Evolutionary conservation across 2,797 vertebrate genomes (phyloP).

Genomic region (Smutsia gigantea): DNA sequence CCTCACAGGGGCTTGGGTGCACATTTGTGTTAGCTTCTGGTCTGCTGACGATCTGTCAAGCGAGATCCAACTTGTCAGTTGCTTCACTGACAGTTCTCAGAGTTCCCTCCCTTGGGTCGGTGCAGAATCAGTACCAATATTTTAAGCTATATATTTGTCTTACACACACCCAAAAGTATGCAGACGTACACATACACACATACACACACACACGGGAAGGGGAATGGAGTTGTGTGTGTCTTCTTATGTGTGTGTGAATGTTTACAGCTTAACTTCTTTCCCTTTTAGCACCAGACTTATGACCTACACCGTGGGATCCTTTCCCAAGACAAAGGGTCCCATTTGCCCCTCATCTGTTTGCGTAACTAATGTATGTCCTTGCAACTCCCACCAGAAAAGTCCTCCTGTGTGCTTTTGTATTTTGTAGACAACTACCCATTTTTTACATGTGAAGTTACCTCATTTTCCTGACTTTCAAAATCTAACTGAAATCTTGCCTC

Average conservation of each 20-base stretch:
- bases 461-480: not conserved
- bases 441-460: not conserved
- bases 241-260: not conserved
- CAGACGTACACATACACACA: not conserved
- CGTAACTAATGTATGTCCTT: not conserved
- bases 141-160: constrained; percentile 8
- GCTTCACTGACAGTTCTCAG: not conserved
- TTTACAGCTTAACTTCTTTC: not conserved
- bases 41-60: not conserved
- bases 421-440: not conserved
- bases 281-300: not conserved
- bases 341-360: not conserved
- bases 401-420: not conserved
- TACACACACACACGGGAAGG: accelerated
- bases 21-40: not conserved
- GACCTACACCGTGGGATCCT: not conserved
- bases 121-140: not conserved
- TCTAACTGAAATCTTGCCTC: not conserved
- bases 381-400: not conserved
- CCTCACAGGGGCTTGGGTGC: not conserved
- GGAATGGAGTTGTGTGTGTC: not conserved
- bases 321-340: not conserved
- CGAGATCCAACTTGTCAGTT: not conserved
- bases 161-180: not conserved
- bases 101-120: not conserved